Evolutionary conservation across 2,888 invertebrate genomes (phyloP).

Genomic region (Drosophila quinaria): DNA sequence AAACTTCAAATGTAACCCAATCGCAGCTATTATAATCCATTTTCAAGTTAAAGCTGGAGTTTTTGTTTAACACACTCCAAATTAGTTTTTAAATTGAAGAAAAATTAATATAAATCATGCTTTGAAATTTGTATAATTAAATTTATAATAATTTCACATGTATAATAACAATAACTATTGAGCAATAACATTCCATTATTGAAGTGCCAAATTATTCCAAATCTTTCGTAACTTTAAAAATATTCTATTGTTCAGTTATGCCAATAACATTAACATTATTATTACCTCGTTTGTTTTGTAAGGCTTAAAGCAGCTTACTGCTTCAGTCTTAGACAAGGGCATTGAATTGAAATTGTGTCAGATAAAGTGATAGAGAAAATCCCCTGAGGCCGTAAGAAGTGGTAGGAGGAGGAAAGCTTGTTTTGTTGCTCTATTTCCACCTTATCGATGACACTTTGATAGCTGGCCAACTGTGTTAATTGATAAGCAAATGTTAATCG

Average conservation of each 20-base stretch:
- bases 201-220: not conserved
- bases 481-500: constrained; percentile 70
- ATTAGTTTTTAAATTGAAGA: too few species aligned
- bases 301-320: constrained; percentile 3
- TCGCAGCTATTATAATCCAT: too few species aligned
- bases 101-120: too few species aligned
- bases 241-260: not conserved
- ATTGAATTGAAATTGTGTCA: constrained; percentile 9
- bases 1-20: too few species aligned
- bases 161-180: not conserved
- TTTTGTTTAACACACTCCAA: too few species aligned
- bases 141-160: too few species aligned
- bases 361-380: constrained; percentile 12
- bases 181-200: not conserved
- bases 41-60: too few species aligned
- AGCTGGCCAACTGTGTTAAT: constrained; percentile 70
- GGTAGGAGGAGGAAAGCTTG: not conserved
- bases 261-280: not conserved
- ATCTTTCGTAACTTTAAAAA: not conserved
- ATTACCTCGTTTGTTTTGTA: not conserved
- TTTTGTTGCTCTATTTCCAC: constrained; percentile 31
- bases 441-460: constrained; percentile 64
- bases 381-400: not conserved
- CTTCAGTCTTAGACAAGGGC: constrained; percentile 1
- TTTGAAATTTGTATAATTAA: too few species aligned